A percentile compares a stretch with the other conserved stretches of the same genome.
phyloP scores from a whole-genome alignment of 2,888 invertebrate genomes.

The Molanna angustata region DNA sequence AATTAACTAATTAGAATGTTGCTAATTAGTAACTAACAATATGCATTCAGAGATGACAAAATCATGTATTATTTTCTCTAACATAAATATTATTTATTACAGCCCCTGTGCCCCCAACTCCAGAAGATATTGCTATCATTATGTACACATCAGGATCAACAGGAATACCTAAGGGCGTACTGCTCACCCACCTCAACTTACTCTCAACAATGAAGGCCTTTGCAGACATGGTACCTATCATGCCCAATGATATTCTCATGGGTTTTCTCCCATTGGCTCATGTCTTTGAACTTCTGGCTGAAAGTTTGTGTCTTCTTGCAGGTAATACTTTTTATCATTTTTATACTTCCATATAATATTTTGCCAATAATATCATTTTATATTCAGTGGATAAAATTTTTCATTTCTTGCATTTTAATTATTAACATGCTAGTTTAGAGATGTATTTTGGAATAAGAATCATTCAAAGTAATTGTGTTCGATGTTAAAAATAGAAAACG shows the following conservation, averaged over 20 bases:
- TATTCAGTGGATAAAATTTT: too few relatives aligned
- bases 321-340: conserved; percentile 54
- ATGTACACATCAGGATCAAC: conserved; percentile 99
- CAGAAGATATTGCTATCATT: conserved; percentile 87
- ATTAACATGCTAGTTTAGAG: too few relatives aligned
- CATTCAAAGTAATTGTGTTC: neutral
- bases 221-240: conserved; percentile 72
- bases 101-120: conserved; percentile 61
- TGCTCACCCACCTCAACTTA: conserved; percentile 79
- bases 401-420: too few relatives aligned
- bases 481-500: neutral
- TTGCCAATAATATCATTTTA: too few relatives aligned
- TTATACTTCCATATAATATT: too few relatives aligned
- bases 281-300: conserved; percentile 94
- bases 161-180: conserved; percentile 89
- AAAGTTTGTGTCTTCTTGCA: conserved; percentile 75
- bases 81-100: conserved; percentile 33
- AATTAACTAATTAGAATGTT: too few relatives aligned
- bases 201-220: conserved; percentile 77
- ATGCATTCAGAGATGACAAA: too few relatives aligned
- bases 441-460: too few relatives aligned
- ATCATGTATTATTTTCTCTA: too few relatives aligned
- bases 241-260: conserved; percentile 78
- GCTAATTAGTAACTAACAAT: neutral
- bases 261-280: conserved; percentile 97